Evolutionary conservation across 2,113 vertebrate genomes (phyloP), one percentile per base, ranked within the genome.

Genomic region (Egretta garzetta): DNA sequence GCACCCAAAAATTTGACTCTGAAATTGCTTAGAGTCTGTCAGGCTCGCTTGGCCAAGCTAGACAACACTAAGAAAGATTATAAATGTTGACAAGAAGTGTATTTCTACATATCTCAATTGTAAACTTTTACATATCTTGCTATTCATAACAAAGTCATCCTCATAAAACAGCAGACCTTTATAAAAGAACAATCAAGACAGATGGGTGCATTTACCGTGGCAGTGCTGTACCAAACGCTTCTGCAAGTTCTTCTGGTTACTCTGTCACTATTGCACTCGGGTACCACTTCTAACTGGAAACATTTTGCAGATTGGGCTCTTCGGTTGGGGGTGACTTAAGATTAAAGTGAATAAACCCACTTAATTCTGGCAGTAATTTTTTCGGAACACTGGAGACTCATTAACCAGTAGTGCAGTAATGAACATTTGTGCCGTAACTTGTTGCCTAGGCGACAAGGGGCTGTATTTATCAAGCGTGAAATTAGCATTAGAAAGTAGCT

Each of bases 381-480:
- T 95, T 93, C 58, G 83, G 90, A 81, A 95, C 94, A 80, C 92
- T 97, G 43, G 97, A 93, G 89, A 97, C 84, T 97, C 96, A 97
- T 97, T 97, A 97, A 97, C 97, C 80, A 95, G 84, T 45, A 95
- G 86, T 49, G 80, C 80, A 80, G 79, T 95, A 97, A 96, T 92
- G 92, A 96, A 95, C 93, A 93, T 80, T 96, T 80, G 73, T 76
- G 94, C 93, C 8, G 10, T 97, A 95, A 93, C 85, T 79, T 81
- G 97, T 93, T 96, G 85, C 87, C 97, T 73, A 92, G 96, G 96
- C 82, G 96, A 97, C 97, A 88, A 80, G 45, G 53, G 70, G 76
- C 90, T 47, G 89, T 96, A 96, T 87, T 97, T 97, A 95, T 90
- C 95, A 97, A 96, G 96, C 96, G 87, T 97, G 97, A 97, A 97